Base-by-base conservation (phyloP, 2,113 vertebrate genomes). In the Syrmaticus mikado region DNA sequence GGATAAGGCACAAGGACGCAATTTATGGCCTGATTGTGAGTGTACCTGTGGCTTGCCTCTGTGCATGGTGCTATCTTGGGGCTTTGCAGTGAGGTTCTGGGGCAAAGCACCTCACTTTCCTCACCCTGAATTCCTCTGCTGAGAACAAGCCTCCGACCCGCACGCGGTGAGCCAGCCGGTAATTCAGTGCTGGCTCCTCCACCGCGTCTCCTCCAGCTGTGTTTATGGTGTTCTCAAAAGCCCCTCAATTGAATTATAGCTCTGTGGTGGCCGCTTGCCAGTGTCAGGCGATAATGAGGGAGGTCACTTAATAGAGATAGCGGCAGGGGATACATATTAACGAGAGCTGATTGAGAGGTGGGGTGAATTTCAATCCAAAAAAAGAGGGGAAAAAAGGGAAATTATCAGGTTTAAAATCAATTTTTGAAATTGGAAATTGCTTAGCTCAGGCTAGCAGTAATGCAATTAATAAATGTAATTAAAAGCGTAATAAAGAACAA, bases 161-260 rank as follows among this genome's bases (percentile, higher is more conserved):
- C 11, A 50, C 10, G 60, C 32, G 4, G 82, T 89, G 89, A 70
- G 76, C 92, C 61, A 46, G 79, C 21, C 60, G 1, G 85, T 85
- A 85, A 91, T 92, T 89, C 89, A 22, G 65, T 45, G 74, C 40
- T 48, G 36, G 80, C 83, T 95, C 85, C 62, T 52, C 2, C 9
- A 52, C 77, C 20, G 30, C 55, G 4, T 75, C 61, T 76, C 11
- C 91, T 91, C 95, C 96, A 97, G 96, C 96, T 97, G 96, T 97
- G 96, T 95, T 96, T 94, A 94, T 84, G 86, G 80, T 81, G 87
- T 90, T 97, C 94, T 94, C 94, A 94, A 96, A 97, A 96, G 93
- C 87, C 45, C 73, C 82, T 96, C 95, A 96, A 96, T 95, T 97
- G 95, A 97, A 96, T 97, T 97, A 97, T 66, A 96, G 96, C 95